Evolutionary conservation across 2,888 invertebrate genomes (phyloP).

Genomic region (Melieria crassipennis): DNA sequence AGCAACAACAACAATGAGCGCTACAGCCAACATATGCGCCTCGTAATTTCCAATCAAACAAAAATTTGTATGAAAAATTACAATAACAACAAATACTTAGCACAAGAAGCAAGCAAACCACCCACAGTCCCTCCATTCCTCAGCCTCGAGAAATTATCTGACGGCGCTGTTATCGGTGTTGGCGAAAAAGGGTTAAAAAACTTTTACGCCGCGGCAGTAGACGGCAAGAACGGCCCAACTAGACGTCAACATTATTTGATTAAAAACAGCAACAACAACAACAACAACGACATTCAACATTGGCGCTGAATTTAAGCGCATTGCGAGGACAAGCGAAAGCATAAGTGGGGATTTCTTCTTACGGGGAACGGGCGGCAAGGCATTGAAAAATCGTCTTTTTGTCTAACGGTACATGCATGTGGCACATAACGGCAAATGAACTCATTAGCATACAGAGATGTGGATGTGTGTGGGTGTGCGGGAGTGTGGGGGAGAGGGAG

Average conservation of each 20-base stretch:
- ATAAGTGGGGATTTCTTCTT: not conserved
- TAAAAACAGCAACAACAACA: constrained; percentile 26
- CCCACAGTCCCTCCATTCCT: not conserved
- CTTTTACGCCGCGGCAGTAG: constrained; percentile 10
- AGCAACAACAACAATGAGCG: not conserved
- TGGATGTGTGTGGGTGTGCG: not conserved
- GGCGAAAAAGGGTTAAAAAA: constrained; percentile 14
- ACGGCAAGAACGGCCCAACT: constrained; percentile 12
- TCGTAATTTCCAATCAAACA: constrained; percentile 35
- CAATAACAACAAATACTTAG: constrained; percentile 1
- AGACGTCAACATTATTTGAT: constrained; percentile 37
- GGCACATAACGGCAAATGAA: constrained; percentile 32
- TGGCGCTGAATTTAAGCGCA: not conserved
- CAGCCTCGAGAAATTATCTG: not conserved
- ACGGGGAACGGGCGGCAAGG: not conserved
- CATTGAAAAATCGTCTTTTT: constrained; percentile 18
- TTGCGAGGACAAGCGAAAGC: not conserved
- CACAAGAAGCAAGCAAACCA: constrained; percentile 1
- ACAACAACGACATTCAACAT: not conserved
- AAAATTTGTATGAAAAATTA: constrained; percentile 31
- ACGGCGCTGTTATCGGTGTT: not conserved
- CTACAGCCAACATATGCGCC: constrained; percentile 21
- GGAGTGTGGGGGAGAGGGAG: not conserved
- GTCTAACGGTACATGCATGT: not conserved
- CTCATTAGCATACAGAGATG: constrained; percentile 40